Conservation (phyloP, 1,140 invertebrate species). For the Dryas iulia region DNA sequence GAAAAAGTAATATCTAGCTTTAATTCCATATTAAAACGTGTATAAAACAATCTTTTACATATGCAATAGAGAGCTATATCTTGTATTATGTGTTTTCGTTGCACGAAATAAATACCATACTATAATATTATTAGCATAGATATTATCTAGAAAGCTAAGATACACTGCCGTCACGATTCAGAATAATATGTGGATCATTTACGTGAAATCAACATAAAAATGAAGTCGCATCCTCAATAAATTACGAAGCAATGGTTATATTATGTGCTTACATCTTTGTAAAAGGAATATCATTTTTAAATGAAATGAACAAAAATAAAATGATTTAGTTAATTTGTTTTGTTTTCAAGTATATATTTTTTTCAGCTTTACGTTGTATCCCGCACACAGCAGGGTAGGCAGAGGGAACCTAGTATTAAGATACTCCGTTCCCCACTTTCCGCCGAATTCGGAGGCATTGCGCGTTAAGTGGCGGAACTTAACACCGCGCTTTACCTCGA, state of each 20-base stretch:
- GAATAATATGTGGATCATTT: slow-evolving; percentile 5
- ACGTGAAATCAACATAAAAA: slow-evolving; percentile 3
- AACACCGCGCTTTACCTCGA: no score
- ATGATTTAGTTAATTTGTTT: no score
- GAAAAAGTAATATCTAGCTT: background rate
- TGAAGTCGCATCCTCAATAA: background rate
- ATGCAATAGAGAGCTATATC: background rate
- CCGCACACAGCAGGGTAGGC: no score
- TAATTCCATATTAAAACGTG: background rate
- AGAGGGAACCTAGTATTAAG: no score
- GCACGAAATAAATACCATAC: background rate
- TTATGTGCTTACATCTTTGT: background rate
- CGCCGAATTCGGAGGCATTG: no score
- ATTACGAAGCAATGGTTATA: background rate
- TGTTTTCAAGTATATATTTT: no score
- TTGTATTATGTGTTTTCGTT: background rate
- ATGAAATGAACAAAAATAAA: background rate
- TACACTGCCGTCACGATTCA: background rate
- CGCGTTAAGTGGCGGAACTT: no score
- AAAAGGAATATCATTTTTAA: background rate
- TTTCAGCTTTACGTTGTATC: no score
- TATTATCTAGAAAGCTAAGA: slow-evolving; percentile 1
- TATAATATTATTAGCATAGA: background rate
- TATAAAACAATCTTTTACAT: background rate
- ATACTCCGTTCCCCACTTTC: no score